Evolutionary conservation across 2,113 vertebrate genomes (phyloP).

Genomic region (Lethenteron camtschaticum): DNA sequence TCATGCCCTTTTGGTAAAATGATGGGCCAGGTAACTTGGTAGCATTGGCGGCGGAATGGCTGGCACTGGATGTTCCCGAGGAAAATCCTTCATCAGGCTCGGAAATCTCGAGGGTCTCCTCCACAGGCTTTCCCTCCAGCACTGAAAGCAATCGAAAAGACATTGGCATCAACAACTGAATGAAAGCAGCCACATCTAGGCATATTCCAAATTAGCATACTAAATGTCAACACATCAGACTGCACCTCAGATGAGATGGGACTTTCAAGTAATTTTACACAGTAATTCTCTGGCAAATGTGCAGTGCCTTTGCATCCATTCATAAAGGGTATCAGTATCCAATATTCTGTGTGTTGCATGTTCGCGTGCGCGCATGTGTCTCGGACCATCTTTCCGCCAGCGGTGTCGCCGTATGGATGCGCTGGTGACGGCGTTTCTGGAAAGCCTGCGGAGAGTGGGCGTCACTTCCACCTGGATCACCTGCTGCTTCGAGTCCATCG

Average conservation of each 20-base stretch:
- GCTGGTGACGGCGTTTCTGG: conserved; percentile 88
- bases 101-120: not conserved
- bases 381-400: conserved; percentile 95
- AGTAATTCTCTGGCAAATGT: too few species aligned
- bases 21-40: too few species aligned
- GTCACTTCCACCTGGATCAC: conserved; percentile 97
- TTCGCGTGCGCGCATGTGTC: not conserved
- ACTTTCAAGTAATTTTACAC: too few species aligned
- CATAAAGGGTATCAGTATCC: too few species aligned
- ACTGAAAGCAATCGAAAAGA: not conserved
- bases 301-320: too few species aligned
- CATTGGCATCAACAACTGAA: too few species aligned
- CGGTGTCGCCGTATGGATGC: conserved; percentile 89
- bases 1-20: too few species aligned
- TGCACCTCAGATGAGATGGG: too few species aligned
- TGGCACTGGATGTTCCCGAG: not conserved
- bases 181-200: too few species aligned
- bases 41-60: not conserved
- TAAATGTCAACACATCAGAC: too few species aligned
- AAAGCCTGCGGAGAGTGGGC: conserved; percentile 78
- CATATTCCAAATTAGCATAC: too few species aligned
- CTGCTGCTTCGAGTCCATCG: conserved; percentile 60
- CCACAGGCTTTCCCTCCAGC: not conserved
- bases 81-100: not conserved
- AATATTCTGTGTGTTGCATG: too few species aligned